Base-by-base conservation (phyloP, 2,888 invertebrate species). In the Eueremaeus valkanovi region DNA sequence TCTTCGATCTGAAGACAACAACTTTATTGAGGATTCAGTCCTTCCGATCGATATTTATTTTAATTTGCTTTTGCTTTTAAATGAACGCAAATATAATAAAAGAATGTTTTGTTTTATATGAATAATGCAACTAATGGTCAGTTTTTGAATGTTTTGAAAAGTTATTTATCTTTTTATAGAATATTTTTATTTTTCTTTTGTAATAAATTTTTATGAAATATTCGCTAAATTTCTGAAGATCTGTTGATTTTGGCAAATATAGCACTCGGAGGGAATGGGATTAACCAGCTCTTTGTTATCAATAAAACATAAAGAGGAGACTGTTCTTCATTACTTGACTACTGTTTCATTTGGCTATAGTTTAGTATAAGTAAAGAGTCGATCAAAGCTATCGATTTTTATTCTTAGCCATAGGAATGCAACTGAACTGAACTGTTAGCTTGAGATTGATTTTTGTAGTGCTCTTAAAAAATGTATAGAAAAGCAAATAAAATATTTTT, bases 401-500 rank as follows among this genome's bases (percentile, higher is more conserved):
- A 18, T 45, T 18, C 51, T 13, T 31, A 31, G n/a, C 29, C 24
- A 55, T 24, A 55, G 27, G 16, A 45, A 3, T 3, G 45, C 45
- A 3, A 45, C 45, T 11, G 45, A 45, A 55, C 45, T 45, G 45
- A 55, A 58, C 58, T 58, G 58, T 58, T 58, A 58, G 58, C 31
- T 58, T 58, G 29, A 58, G 58, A 58, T 58, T 58, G 58, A 58
- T 58, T 58, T 55, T 58, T 3, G 24, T 29, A 31, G 58, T 16
- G 13, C 58, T 18, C 29, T 58, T 31, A 31, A 58, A 58, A 58
- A 58, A n/a, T 31, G 58, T 29, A 18, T 2, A 29, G 16, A 66
- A 66, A 66, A 66, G 36, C 36, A 45, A 66, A 61, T 61, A 31
- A 36, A n/a, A 66, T 66, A 66, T 66, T 66, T 66, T 66, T 33